Evolutionary conservation across 2,113 vertebrate species (phyloP).

Genomic region (Notothenia coriiceps): DNA sequence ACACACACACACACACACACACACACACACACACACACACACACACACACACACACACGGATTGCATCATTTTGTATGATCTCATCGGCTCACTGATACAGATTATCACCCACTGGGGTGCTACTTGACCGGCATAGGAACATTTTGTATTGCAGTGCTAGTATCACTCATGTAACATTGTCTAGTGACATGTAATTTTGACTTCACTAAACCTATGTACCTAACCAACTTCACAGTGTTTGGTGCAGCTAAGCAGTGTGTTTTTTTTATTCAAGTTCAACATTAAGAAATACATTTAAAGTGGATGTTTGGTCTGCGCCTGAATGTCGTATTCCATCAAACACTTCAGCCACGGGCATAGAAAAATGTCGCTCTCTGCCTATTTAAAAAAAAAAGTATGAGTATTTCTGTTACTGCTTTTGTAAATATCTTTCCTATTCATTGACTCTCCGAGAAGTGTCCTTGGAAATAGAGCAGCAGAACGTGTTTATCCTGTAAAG

Average conservation of each 20-base stretch:
- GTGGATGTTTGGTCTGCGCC: slow-evolving; percentile 21
- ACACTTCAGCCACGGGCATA: not conserved
- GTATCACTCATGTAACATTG: slow-evolving; percentile 38
- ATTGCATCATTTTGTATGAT: slow-evolving; percentile 74
- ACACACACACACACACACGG: slow-evolving; percentile 10
- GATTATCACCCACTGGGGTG: slow-evolving; percentile 64
- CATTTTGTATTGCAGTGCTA: slow-evolving; percentile 29
- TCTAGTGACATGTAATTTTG: slow-evolving; percentile 28
- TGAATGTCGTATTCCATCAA: slow-evolving; percentile 32
- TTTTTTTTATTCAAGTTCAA: slow-evolving; percentile 46
- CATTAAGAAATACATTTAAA: slow-evolving; percentile 38
- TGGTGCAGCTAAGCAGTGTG: slow-evolving; percentile 23
- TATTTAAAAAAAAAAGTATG: not conserved
- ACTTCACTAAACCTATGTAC: too few relatives aligned
- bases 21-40: slow-evolving; percentile 19
- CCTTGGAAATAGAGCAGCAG: not conserved
- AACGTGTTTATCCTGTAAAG: slow-evolving; percentile 2
- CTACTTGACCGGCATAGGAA: slow-evolving; percentile 51
- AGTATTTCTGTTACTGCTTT: not conserved
- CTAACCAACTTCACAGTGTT: not conserved
- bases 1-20: slow-evolving; percentile 26
- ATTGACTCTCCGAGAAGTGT: slow-evolving; percentile 3
- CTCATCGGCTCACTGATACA: slow-evolving; percentile 66
- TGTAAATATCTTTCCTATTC: not conserved
- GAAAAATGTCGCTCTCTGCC: slow-evolving; percentile 10